phyloP scores from a whole-genome alignment of 2,113 vertebrate genomes.

The Tetrao urogallus region DNA sequence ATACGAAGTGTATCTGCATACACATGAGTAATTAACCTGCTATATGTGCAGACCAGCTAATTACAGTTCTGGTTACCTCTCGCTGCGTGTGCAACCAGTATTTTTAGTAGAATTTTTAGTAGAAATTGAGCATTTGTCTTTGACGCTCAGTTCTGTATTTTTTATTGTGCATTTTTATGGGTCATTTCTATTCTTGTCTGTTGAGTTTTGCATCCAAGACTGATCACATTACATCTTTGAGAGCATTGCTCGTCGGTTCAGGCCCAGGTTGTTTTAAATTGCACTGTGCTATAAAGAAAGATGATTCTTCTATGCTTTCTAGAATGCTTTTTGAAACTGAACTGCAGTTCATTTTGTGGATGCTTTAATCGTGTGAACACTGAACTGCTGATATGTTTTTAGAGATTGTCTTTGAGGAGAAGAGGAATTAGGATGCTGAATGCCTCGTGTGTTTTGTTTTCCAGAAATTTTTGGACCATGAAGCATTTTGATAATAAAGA shows the following conservation, averaged over 20 bases:
- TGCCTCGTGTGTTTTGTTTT: not conserved
- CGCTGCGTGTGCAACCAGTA: not conserved
- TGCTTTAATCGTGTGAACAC: not conserved
- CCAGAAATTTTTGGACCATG: not conserved
- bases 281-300: not conserved
- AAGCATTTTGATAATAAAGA: conserved; percentile 54
- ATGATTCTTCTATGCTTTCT: not conserved
- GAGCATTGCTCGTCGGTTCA: not conserved
- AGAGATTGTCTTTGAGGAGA: not conserved
- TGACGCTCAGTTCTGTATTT: not conserved
- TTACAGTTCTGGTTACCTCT: not conserved
- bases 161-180: not conserved
- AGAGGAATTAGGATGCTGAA: not conserved
- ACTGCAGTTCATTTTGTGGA: not conserved
- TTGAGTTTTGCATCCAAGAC: not conserved
- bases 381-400: not conserved
- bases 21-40: not conserved
- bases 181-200: not conserved
- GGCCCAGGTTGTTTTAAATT: fast-evolving
- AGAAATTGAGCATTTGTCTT: not conserved
- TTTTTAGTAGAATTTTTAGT: not conserved
- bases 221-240: not conserved
- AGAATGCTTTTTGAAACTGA: not conserved
- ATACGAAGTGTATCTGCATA: not conserved
- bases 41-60: not conserved